Conservation (phyloP, 2,113 vertebrate species). For the Oryzias curvinotus region DNA sequence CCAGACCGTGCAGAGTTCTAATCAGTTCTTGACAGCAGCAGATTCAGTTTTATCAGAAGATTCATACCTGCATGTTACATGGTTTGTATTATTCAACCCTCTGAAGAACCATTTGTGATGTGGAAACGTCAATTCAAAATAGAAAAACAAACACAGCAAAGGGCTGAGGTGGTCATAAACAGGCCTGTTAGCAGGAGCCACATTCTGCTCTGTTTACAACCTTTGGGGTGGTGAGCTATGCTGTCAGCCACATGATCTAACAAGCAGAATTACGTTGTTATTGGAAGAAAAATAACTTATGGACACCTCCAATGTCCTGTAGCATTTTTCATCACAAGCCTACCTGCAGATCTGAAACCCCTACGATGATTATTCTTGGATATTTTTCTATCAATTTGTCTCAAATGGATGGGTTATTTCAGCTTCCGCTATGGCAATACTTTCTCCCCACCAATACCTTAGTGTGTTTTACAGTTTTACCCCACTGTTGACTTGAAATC, state of each 20-base stretch:
- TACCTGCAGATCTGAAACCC: too few species aligned
- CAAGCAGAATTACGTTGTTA: conserved; percentile 1
- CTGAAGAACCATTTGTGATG: neutral
- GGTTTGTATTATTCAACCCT: neutral
- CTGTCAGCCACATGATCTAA: neutral
- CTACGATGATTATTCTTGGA: too few species aligned
- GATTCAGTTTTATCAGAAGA: conserved; percentile 5
- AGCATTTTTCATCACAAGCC: conserved; percentile 5
- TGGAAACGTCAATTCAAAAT: neutral
- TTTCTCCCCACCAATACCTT: too few species aligned
- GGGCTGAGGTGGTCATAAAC: neutral
- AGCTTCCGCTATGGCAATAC: too few species aligned
- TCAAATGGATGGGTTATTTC: too few species aligned
- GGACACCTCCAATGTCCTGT: conserved; percentile 27
- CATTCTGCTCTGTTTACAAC: conserved; percentile 10
- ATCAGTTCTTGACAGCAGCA: neutral
- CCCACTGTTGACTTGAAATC: too few species aligned
- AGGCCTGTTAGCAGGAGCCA: neutral
- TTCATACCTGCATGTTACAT: neutral
- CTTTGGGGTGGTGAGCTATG: neutral
- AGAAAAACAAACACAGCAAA: neutral
- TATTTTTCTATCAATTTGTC: too few species aligned
- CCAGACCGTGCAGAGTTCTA: neutral
- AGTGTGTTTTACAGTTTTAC: too few species aligned
- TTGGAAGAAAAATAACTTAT: conserved; percentile 12